phyloP scores from a whole-genome alignment of 2,888 invertebrate genomes.

The Papilio elwesi region DNA sequence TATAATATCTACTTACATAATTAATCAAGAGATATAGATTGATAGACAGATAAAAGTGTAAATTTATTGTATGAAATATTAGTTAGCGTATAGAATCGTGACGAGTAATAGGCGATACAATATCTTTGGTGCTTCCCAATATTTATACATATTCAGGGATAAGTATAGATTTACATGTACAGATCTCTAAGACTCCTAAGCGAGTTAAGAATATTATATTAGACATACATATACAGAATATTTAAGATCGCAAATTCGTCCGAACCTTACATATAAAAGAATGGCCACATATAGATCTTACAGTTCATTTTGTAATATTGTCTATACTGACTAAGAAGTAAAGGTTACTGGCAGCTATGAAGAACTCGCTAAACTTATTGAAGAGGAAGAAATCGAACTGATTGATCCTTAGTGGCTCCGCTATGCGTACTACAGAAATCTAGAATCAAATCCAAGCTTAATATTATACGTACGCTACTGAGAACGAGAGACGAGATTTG shows the following conservation, averaged over 20 bases:
- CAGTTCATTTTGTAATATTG: conserved; percentile 52
- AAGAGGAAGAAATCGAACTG: conserved; percentile 51
- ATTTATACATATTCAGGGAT: conserved; percentile 55
- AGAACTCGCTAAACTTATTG: conserved; percentile 39
- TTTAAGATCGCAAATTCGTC: conserved; percentile 61
- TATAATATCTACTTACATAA: conserved; percentile 76
- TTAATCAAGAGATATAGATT: conserved; percentile 59
- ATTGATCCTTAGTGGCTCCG: conserved; percentile 59
- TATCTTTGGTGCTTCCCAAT: conserved; percentile 71
- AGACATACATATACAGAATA: conserved; percentile 60
- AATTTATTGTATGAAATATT: conserved; percentile 67
- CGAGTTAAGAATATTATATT: conserved; percentile 57
- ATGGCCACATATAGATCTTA: conserved; percentile 67
- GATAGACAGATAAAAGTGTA: conserved; percentile 73
- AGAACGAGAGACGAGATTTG: conserved; percentile 60
- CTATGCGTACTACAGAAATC: conserved; percentile 81
- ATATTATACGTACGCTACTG: conserved; percentile 57
- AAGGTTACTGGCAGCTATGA: conserved; percentile 27
- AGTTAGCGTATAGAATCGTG: conserved; percentile 52
- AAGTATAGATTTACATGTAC: conserved; percentile 54
- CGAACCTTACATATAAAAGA: conserved; percentile 67
- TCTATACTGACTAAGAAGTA: conserved; percentile 39
- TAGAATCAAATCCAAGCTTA: conserved; percentile 77
- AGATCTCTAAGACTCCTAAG: conserved; percentile 57
- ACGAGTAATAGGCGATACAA: conserved; percentile 59